phyloP scores from a whole-genome alignment of 2,113 vertebrate genomes.

The Podocnemis expansa region DNA sequence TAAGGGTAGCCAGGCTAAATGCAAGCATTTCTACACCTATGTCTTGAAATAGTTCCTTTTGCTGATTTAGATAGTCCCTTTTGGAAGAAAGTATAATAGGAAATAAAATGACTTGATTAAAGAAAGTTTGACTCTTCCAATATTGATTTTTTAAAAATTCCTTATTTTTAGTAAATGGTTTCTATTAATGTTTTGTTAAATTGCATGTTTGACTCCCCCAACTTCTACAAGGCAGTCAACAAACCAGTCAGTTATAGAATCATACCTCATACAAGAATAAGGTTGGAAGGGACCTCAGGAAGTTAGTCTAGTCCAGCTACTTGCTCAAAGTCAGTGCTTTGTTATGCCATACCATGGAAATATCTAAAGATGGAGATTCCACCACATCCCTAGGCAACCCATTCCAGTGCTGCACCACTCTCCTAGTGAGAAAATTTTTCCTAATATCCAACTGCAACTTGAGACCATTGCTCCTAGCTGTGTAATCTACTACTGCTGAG shows the following conservation, averaged over 20 bases:
- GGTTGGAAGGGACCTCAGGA: too few relatives aligned
- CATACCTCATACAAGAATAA: too few relatives aligned
- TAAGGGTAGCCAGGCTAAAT: neutral
- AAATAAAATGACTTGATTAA: neutral
- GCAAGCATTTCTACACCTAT: neutral
- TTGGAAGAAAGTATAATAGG: neutral
- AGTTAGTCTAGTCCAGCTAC: too few relatives aligned
- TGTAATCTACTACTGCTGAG: too few relatives aligned
- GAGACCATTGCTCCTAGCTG: too few relatives aligned
- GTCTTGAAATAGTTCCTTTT: neutral
- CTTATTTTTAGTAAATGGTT: slow-evolving; percentile 13
- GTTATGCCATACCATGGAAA: too few relatives aligned
- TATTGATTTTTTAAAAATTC: neutral
- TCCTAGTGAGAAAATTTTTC: too few relatives aligned
- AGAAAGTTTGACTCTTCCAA: slow-evolving; percentile 6
- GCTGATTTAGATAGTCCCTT: neutral
- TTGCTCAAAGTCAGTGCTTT: too few relatives aligned
- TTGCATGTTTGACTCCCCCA: slow-evolving; percentile 2
- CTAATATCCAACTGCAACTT: too few relatives aligned
- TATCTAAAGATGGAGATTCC: too few relatives aligned
- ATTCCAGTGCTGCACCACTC: too few relatives aligned
- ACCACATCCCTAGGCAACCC: too few relatives aligned
- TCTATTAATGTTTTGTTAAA: slow-evolving; percentile 27
- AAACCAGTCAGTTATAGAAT: neutral
- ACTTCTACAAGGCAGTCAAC: neutral